A percentile compares a stretch with the other conserved stretches of the same genome.
phyloP scores from a whole-genome alignment of 2,113 vertebrate genomes.

The Megalops atlanticus region DNA sequence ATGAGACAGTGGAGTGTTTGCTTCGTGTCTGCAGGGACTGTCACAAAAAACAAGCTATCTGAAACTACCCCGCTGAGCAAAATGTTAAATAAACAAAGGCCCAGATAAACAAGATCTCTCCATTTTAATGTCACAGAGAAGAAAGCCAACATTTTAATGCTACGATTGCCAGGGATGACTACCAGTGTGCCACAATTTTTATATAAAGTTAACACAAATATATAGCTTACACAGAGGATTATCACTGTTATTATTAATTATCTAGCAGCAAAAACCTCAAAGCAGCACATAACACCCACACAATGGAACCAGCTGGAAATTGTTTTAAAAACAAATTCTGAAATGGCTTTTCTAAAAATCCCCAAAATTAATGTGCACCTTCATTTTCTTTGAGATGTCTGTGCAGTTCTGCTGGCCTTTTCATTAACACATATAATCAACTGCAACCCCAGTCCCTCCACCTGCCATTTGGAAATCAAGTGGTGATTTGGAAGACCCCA shows the following conservation, averaged over 20 bases:
- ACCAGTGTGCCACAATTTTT: constrained; percentile 50
- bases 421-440: constrained; percentile 14
- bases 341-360: neutral
- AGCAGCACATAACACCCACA: constrained; percentile 27
- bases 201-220: constrained; percentile 65
- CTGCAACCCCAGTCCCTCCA: neutral
- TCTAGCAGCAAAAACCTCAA: constrained; percentile 36
- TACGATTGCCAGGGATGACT: constrained; percentile 59
- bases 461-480: constrained; percentile 1
- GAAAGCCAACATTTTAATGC: constrained; percentile 72
- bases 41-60: constrained; percentile 81
- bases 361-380: neutral
- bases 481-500: constrained; percentile 20
- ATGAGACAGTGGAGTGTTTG: constrained; percentile 81
- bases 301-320: neutral
- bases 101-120: constrained; percentile 80
- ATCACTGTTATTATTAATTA: constrained; percentile 46
- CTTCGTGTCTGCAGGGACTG: constrained; percentile 78
- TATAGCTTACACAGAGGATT: constrained; percentile 45
- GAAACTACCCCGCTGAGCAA: constrained; percentile 78
- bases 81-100: constrained; percentile 82
- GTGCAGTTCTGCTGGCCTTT: neutral
- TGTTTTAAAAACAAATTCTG: constrained; percentile 25
- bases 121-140: constrained; percentile 80
- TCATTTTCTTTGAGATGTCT: neutral